Conservation (phyloP, 2,113 vertebrate genomes). For the Pogonocichla stellata region DNA sequence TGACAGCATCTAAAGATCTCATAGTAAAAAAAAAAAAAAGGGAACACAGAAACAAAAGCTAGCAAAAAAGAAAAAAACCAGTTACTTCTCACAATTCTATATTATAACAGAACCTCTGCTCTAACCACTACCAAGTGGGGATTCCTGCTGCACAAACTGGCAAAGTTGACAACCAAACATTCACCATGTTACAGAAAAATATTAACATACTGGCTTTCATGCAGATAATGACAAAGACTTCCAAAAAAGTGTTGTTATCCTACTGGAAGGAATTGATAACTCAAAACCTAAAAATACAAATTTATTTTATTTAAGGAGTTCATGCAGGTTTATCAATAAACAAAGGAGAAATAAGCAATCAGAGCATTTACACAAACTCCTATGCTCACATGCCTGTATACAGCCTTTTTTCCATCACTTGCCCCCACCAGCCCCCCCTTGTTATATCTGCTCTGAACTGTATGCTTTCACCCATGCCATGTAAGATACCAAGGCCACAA, state of each 20-base stretch:
- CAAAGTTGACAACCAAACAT: background rate
- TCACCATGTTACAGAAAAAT: background rate
- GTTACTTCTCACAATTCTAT: background rate
- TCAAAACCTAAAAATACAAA: background rate
- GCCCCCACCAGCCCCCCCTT: background rate
- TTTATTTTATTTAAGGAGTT: background rate
- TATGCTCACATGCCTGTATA: background rate
- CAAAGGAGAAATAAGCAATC: background rate
- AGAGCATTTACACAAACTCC: background rate
- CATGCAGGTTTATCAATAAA: background rate
- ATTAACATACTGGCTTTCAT: background rate
- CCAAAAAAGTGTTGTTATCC: background rate
- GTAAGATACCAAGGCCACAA: background rate
- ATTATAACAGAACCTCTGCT: background rate
- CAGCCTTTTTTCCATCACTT: background rate
- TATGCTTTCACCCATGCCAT: background rate
- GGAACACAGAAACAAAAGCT: background rate
- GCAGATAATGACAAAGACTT: background rate
- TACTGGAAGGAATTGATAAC: background rate
- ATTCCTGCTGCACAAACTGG: background rate
- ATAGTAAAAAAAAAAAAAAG: background rate
- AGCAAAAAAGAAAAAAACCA: background rate
- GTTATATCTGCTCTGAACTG: background rate
- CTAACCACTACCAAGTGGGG: background rate
- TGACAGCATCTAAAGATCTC: background rate